phyloP scores from a whole-genome alignment of 2,113 vertebrate genomes.

The Strix uralensis region DNA sequence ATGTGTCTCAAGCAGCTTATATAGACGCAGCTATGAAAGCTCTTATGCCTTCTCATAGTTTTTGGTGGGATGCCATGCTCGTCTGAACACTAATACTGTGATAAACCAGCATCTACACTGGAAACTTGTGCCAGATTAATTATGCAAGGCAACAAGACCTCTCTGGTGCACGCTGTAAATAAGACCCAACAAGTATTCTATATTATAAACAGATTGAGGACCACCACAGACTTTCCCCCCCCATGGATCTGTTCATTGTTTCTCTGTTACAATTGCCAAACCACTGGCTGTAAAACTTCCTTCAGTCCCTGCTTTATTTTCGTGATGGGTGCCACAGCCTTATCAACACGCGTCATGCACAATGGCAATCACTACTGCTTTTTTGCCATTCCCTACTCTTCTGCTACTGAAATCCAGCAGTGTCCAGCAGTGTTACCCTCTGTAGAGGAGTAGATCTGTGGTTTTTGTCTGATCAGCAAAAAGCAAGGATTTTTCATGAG shows the following conservation, averaged over 20 bases:
- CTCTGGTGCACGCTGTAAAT: background rate
- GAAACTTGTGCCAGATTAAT: background rate
- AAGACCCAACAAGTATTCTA: background rate
- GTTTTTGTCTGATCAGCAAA: background rate
- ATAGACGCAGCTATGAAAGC: background rate
- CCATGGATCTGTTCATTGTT: conserved; percentile 13
- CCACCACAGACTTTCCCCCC: background rate
- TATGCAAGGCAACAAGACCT: background rate
- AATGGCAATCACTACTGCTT: background rate
- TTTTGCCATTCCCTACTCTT: background rate
- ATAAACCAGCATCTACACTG: background rate
- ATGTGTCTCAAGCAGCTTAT: background rate
- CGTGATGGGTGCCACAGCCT: background rate
- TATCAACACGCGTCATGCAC: background rate
- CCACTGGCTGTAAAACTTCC: conserved; percentile 31
- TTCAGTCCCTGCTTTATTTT: background rate
- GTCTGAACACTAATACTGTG: background rate
- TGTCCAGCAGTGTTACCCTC: background rate
- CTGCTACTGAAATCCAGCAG: background rate
- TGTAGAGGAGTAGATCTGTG: background rate
- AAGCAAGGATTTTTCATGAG: background rate
- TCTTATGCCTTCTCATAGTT: background rate
- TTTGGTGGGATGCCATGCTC: background rate
- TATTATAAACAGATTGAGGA: conserved; percentile 50
- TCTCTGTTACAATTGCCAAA: conserved; percentile 22